Percentiles rank a stretch among this genome's conserved stretches.
These are phyloP conservation scores for Calidris pygmaea DNA, from an alignment of 2,113 vertebrate genomes.

Conservation along the genomic window DNA sequence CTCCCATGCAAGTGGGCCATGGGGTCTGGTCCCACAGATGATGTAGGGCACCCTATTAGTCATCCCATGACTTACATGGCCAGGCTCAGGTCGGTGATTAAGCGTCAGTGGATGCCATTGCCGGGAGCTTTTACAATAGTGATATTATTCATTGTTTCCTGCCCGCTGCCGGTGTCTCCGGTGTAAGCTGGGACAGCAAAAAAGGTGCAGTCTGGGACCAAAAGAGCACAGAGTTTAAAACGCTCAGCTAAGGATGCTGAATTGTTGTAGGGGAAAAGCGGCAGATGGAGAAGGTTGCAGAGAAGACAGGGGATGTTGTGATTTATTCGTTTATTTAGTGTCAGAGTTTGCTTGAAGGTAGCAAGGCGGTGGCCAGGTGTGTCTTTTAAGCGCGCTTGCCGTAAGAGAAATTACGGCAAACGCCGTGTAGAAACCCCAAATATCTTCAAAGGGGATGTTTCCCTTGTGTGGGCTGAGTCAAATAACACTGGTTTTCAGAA, in stretches of 20 bases:
- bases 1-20: background rate
- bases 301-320: background rate
- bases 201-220: background rate
- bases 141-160: constrained; percentile 65
- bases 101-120: background rate
- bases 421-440: background rate
- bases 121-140: background rate
- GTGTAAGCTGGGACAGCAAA: background rate
- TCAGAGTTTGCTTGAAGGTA: constrained; percentile 5
- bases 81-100: background rate
- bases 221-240: background rate
- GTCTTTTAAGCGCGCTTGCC: background rate
- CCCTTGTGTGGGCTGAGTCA: constrained; percentile 60
- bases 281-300: background rate
- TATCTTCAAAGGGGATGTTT: constrained; percentile 61
- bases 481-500: constrained; percentile 66
- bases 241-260: background rate
- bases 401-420: background rate
- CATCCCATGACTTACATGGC: background rate
- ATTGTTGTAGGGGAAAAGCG: background rate
- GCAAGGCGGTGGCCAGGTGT: background rate
- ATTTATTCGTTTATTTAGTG: constrained; percentile 24
- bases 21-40: background rate
- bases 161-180: background rate
- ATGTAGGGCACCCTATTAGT: background rate